These are phyloP conservation scores for Harpegnathos saltator DNA, from an alignment of 1,140 invertebrate species.

Conservation along the genomic window DNA sequence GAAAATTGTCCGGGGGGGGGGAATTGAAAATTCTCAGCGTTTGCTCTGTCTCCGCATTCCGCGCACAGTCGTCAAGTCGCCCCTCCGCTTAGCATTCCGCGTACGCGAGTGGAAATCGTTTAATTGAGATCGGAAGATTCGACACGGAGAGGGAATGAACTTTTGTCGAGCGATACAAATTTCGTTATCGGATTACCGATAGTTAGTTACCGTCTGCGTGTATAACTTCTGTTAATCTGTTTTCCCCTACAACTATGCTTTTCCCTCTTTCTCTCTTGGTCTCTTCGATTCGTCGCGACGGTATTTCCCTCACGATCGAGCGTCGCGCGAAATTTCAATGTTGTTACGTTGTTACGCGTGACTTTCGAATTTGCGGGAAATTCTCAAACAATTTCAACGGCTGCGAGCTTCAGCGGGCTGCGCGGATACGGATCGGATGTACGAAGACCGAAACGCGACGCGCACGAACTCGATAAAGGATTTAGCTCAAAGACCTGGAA, in stretches of 20 bases:
- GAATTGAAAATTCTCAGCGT: too few species aligned
- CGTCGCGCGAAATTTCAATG: background rate
- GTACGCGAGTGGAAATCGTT: too few species aligned
- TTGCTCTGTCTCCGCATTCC: too few species aligned
- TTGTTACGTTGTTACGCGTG: background rate
- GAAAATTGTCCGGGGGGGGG: too few species aligned
- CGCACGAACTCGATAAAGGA: conserved; percentile 59
- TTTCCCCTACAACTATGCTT: background rate
- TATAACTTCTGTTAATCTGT: too few species aligned
- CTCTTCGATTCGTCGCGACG: background rate
- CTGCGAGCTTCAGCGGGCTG: background rate
- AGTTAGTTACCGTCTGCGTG: background rate
- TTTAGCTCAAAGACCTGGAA: conserved; percentile 46
- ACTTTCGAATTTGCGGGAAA: conserved; percentile 30
- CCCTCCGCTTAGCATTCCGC: too few species aligned
- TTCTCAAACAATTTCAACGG: conserved; percentile 17
- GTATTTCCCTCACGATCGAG: background rate
- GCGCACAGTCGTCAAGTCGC: too few species aligned
- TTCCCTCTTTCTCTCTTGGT: too few species aligned
- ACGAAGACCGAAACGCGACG: conserved; percentile 13
- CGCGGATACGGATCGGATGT: conserved; percentile 26
- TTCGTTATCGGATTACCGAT: background rate
- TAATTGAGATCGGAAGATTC: too few species aligned
- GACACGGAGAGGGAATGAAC: too few species aligned
- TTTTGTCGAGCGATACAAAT: too few species aligned